Conservation (phyloP, 2,113 vertebrate species). For the Phyllostomus hastatus region DNA sequence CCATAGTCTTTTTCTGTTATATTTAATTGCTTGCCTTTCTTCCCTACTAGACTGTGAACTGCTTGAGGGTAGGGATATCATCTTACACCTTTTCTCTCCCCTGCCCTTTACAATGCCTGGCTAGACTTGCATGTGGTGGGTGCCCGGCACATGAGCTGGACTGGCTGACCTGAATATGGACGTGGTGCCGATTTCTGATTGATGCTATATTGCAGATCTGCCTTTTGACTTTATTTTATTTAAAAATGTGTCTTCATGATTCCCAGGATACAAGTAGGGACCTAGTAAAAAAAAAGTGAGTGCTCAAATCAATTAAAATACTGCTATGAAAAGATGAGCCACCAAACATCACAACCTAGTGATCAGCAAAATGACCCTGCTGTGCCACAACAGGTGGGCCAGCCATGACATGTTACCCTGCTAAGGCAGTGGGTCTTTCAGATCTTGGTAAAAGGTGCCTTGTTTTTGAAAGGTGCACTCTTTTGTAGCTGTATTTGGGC, state of each 20-base stretch:
- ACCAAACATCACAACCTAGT: not conserved
- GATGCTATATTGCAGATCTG: not conserved
- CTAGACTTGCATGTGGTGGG: not conserved
- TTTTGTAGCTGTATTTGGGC: not conserved
- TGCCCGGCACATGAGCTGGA: not conserved
- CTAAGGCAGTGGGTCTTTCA: not conserved
- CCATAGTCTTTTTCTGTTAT: not conserved
- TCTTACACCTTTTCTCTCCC: not conserved
- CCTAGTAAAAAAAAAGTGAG: not conserved
- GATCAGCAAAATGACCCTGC: not conserved
- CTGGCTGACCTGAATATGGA: not conserved
- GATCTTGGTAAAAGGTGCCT: not conserved
- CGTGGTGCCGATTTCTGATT: not conserved
- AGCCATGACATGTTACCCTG: rapidly evolving
- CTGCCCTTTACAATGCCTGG: not conserved
- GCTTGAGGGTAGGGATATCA: not conserved
- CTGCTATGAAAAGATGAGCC: not conserved
- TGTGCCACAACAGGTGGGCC: not conserved
- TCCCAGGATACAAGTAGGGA: not conserved
- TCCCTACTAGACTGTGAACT: not conserved
- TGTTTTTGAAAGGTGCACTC: not conserved
- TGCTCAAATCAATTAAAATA: not conserved
- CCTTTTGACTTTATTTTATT: not conserved
- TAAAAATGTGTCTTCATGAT: not conserved
- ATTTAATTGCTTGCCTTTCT: not conserved